Evolutionary conservation across 1,140 invertebrate species (phyloP).

Genomic region (Saccostrea glomerata): DNA sequence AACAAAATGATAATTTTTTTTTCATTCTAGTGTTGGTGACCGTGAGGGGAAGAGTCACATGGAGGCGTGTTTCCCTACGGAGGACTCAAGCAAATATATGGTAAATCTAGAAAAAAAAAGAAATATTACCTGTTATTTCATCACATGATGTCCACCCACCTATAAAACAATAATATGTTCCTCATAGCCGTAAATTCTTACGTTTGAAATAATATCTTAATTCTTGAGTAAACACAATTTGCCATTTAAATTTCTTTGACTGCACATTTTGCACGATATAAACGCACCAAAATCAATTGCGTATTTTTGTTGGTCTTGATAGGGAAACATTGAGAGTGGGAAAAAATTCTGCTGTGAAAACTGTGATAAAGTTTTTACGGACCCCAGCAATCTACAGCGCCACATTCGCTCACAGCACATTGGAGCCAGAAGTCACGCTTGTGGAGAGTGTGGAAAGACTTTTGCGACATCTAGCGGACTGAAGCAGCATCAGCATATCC

Average conservation of each 20-base stretch:
- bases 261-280: neutral
- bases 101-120: neutral
- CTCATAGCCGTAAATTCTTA: neutral
- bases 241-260: neutral
- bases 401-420: constrained; percentile 96
- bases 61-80: neutral
- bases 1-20: too few relatives aligned
- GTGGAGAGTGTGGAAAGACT: constrained; percentile 98
- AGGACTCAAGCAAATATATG: neutral
- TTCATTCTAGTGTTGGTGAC: neutral
- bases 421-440: constrained; percentile 95
- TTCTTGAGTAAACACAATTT: neutral
- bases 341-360: constrained; percentile 94
- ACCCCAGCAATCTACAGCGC: constrained; percentile 96
- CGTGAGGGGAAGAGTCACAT: neutral
- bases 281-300: neutral
- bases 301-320: constrained; percentile 30
- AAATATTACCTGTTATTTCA: neutral
- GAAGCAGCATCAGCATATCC: constrained; percentile 99
- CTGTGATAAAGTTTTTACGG: constrained; percentile 95
- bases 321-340: constrained; percentile 69
- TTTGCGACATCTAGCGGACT: constrained; percentile 98
- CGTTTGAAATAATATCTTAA: neutral
- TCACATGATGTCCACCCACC: neutral
- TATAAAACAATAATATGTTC: neutral